Percentiles rank a stretch among this genome's conserved stretches.
Evolutionary conservation across 2,113 vertebrate genomes (phyloP).

Genomic region (Dolichallabes microphthalmus): DNA sequence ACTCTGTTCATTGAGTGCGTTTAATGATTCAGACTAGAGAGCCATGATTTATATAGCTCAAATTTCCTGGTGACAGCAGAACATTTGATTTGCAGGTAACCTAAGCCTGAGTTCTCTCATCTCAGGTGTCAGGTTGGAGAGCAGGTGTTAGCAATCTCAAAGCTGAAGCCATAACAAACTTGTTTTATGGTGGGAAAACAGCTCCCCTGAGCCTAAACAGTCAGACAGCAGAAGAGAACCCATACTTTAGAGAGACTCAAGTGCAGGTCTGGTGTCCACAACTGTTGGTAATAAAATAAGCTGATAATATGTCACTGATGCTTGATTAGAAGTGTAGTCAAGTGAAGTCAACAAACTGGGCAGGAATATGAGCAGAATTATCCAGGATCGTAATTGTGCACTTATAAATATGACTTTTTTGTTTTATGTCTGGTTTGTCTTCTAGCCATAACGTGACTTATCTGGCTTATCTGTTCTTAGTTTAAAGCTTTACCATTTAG

Average conservation of each 20-base stretch:
- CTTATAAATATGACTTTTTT: not conserved
- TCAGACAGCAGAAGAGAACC: not conserved
- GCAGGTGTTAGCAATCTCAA: not conserved
- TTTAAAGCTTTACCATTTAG: too few relatives aligned
- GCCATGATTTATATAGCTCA: not conserved
- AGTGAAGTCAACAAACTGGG: not conserved
- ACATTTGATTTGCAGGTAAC: constrained; percentile 33
- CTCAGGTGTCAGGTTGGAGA: not conserved
- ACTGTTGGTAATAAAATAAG: too few relatives aligned
- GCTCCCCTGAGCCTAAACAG: not conserved
- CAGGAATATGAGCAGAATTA: not conserved
- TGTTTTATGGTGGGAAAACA: not conserved
- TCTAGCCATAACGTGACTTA: not conserved
- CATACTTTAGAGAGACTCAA: not conserved
- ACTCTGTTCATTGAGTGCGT: not conserved
- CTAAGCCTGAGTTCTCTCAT: constrained; percentile 27
- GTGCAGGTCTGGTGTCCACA: not conserved
- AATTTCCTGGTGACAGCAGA: constrained; percentile 20
- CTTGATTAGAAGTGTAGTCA: not conserved
- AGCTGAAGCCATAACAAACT: not conserved
- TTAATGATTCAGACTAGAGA: not conserved
- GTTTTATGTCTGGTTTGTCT: not conserved
- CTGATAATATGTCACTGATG: not conserved
- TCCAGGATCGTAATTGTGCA: not conserved
- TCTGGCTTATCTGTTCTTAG: not conserved